phyloP scores from a whole-genome alignment of 2,113 vertebrate species.

The Ptychochromis oligacanthus region DNA sequence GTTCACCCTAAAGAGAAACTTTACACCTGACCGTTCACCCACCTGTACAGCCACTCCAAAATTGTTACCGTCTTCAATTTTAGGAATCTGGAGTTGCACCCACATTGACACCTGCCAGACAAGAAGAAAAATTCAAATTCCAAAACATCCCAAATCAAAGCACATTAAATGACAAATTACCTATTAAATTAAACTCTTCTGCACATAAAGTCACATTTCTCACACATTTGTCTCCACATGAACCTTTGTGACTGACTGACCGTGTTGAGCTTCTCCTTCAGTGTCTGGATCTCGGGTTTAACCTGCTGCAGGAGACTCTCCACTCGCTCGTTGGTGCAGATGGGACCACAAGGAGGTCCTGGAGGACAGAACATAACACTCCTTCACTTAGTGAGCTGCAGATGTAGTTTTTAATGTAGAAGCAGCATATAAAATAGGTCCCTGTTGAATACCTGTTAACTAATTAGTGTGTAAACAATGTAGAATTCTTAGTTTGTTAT shows the following conservation, averaged over 20 bases:
- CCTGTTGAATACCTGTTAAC: background rate
- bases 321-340: conserved; percentile 85
- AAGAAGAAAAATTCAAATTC: background rate
- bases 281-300: conserved; percentile 85
- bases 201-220: background rate
- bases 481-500: background rate
- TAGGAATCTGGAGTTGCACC: conserved; percentile 90
- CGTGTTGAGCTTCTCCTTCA: conserved; percentile 89
- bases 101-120: conserved; percentile 86
- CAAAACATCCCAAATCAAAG: no score
- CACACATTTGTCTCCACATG: background rate
- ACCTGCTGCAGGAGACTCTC: conserved; percentile 82
- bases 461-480: background rate
- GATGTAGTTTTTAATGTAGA: background rate
- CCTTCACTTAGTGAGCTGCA: background rate
- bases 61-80: conserved; percentile 92
- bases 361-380: conserved; percentile 8
- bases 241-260: conserved; percentile 66
- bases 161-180: no score
- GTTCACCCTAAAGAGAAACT: background rate
- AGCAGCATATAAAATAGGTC: background rate
- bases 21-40: background rate
- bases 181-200: background rate
- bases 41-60: conserved; percentile 95
- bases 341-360: conserved; percentile 89